Conservation (phyloP, 2,797 vertebrate genomes). For the Caiman crocodilus region DNA sequence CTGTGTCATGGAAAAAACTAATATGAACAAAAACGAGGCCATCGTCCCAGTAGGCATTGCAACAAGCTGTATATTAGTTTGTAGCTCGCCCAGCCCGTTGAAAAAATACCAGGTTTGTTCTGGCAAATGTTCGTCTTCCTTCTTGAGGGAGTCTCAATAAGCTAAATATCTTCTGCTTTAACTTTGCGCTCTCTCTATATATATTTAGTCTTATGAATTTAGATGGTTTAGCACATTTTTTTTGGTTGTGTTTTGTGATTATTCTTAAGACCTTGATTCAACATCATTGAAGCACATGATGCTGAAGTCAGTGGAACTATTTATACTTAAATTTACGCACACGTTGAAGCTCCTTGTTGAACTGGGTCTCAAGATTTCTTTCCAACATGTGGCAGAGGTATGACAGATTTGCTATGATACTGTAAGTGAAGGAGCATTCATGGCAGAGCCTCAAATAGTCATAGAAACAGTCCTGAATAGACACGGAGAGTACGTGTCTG, state of each 20-base stretch:
- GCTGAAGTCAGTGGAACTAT: not conserved
- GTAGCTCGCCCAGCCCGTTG: conserved; percentile 1
- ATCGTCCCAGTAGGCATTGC: conserved; percentile 11
- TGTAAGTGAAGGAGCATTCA: not conserved
- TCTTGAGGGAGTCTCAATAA: not conserved
- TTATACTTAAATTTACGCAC: not conserved
- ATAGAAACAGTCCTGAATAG: not conserved
- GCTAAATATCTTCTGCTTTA: not conserved
- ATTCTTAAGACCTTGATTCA: conserved; percentile 31
- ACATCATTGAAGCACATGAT: not conserved
- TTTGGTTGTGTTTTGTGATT: conserved; percentile 30
- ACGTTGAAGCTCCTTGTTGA: not conserved
- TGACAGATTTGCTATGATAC: conserved; percentile 8
- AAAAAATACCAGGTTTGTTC: not conserved
- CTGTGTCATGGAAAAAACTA: conserved; percentile 28
- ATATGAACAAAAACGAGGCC: not conserved
- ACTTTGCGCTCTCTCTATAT: not conserved
- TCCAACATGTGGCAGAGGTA: not conserved
- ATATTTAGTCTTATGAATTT: not conserved
- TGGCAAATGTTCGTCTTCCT: not conserved
- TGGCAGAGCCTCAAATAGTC: not conserved
- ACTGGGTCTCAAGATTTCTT: not conserved
- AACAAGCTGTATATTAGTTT: not conserved
- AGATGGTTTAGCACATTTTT: not conserved
- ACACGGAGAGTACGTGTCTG: too few species aligned